phyloP scores from a whole-genome alignment of 2,797 vertebrate species.

The Malacoctenus gilli region DNA sequence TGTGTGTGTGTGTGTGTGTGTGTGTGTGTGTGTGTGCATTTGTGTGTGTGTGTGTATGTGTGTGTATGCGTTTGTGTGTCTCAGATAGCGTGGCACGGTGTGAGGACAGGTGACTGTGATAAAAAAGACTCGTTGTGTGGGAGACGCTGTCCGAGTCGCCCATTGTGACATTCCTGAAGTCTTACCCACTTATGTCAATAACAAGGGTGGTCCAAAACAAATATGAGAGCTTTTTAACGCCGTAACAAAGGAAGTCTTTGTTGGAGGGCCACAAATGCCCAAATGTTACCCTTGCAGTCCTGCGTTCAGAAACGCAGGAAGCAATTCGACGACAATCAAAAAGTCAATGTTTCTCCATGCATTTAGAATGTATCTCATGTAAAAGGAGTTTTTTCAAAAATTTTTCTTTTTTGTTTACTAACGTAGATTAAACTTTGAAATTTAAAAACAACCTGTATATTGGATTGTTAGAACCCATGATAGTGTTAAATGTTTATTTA shows the following conservation, averaged over 20 bases:
- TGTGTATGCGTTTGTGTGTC: constrained; percentile 17
- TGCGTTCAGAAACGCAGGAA: too few relatives aligned
- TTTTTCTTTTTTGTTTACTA: too few relatives aligned
- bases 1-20: constrained; percentile 7
- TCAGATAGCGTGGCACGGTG: constrained; percentile 19
- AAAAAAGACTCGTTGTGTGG: constrained; percentile 39
- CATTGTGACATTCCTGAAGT: constrained; percentile 45
- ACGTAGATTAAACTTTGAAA: too few relatives aligned
- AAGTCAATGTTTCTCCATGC: too few relatives aligned
- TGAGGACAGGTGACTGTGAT: constrained; percentile 37
- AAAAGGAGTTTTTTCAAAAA: too few relatives aligned
- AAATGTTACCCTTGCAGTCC: too few relatives aligned
- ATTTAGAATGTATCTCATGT: too few relatives aligned
- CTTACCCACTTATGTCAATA: constrained; percentile 46
- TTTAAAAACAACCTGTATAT: too few relatives aligned
- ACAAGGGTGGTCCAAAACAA: constrained; percentile 49
- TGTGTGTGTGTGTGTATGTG: constrained; percentile 12
- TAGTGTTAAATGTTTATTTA: too few relatives aligned
- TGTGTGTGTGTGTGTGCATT: constrained; percentile 21
- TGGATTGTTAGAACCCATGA: too few relatives aligned
- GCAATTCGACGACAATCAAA: too few relatives aligned
- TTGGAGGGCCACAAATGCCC: constrained; percentile 14
- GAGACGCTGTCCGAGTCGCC: constrained; percentile 21
- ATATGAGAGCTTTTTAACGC: constrained; percentile 42
- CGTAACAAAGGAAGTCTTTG: constrained; percentile 32